Evolutionary conservation across 2,797 vertebrate species (phyloP).

Genomic region (Gobio occitaniae): DNA sequence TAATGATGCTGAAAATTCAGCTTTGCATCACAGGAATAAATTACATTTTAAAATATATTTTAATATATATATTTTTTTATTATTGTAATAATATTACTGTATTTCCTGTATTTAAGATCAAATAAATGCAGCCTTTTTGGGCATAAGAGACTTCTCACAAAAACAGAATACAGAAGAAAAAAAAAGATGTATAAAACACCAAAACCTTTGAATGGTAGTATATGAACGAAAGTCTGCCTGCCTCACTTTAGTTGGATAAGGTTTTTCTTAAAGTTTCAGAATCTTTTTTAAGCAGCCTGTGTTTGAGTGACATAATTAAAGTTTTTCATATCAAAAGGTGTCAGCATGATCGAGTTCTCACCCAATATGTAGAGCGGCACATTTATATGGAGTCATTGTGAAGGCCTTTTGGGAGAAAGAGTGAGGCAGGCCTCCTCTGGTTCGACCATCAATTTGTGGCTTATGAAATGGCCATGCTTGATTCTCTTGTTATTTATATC

Average conservation of each 20-base stretch:
- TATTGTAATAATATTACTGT: neutral
- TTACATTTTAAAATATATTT: neutral
- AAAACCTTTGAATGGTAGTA: neutral
- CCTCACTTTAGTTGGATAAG: neutral
- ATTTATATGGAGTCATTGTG: neutral
- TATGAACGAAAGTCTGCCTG: neutral
- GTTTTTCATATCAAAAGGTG: constrained; percentile 11
- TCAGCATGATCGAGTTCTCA: constrained; percentile 6
- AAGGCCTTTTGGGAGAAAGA: constrained; percentile 7
- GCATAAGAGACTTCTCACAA: neutral
- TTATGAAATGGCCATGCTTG: neutral
- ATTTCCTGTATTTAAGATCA: neutral
- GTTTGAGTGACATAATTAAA: neutral
- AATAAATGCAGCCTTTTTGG: neutral
- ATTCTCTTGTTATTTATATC: neutral
- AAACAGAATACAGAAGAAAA: too few relatives aligned
- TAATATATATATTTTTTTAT: neutral
- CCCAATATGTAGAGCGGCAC: neutral
- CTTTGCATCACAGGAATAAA: neutral
- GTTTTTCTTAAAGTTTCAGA: neutral
- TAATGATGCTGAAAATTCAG: neutral
- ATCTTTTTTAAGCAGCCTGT: neutral
- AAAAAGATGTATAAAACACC: neutral
- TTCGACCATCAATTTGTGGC: constrained; percentile 6
- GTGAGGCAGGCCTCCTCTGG: constrained; percentile 21